phyloP scores from a whole-genome alignment of 2,888 invertebrate species.

The Physocephala rufipes region DNA sequence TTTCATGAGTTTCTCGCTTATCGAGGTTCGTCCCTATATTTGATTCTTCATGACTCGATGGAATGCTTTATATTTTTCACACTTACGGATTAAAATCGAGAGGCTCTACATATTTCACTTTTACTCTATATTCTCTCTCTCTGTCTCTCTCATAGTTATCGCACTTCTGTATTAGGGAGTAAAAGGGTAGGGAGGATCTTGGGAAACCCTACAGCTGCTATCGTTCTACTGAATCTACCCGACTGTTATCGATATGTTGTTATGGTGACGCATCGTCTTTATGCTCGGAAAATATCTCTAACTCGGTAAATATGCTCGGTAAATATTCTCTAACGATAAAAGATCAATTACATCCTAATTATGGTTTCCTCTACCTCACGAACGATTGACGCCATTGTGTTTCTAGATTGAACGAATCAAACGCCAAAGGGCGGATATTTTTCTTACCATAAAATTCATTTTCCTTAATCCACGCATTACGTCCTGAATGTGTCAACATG shows the following conservation, averaged over 20 bases:
- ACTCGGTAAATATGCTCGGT: neutral
- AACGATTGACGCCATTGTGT: no score
- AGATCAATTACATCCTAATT: no score
- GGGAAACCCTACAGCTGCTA: conserved; percentile 48
- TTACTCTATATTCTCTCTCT: neutral
- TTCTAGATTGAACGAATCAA: no score
- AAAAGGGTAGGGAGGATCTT: conserved; percentile 30
- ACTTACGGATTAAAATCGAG: conserved; percentile 47
- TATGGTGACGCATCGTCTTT: neutral
- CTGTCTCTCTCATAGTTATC: conserved; percentile 31
- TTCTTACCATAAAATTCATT: conserved; percentile 65
- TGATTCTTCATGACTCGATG: conserved; percentile 53
- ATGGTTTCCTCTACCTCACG: no score
- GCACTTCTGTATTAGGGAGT: conserved; percentile 55
- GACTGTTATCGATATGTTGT: conserved; percentile 26
- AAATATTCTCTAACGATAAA: no score
- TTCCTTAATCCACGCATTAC: conserved; percentile 63
- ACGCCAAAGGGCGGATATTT: no score
- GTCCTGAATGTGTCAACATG: conserved; percentile 58
- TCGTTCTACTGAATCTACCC: conserved; percentile 32
- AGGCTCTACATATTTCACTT: conserved; percentile 18
- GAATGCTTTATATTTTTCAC: conserved; percentile 53
- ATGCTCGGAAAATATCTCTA: neutral
- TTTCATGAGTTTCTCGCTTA: conserved; percentile 24
- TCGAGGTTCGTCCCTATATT: conserved; percentile 23